Evolutionary conservation across 1,140 invertebrate genomes (phyloP).

Genomic region (Pentalonia nigronervosa): DNA sequence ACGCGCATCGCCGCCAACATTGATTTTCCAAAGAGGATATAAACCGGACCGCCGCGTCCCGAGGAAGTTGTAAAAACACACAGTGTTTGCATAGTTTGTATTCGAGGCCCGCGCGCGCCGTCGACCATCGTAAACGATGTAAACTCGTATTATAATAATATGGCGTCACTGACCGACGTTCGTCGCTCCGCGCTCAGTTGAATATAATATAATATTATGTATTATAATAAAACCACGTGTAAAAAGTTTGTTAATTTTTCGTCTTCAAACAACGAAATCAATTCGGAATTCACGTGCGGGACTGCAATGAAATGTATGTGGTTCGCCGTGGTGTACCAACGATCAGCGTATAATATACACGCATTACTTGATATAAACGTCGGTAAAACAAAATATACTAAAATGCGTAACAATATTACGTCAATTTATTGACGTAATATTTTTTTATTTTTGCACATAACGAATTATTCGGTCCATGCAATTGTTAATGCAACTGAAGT

Average conservation of each 20-base stretch:
- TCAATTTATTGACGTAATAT: no score
- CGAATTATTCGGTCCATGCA: background rate
- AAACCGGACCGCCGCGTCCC: conserved; percentile 62
- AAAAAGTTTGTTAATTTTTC: background rate
- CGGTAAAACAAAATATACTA: background rate
- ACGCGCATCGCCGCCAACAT: conserved; percentile 64
- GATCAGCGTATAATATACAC: no score
- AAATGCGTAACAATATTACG: background rate
- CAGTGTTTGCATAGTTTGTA: background rate
- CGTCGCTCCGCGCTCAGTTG: background rate
- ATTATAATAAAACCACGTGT: background rate
- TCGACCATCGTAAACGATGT: no score
- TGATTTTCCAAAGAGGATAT: conserved; percentile 67
- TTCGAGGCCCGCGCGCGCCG: background rate
- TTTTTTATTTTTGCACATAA: no score
- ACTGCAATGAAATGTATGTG: no score
- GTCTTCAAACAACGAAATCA: no score
- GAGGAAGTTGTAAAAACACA: background rate
- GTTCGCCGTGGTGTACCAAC: no score
- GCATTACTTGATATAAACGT: no score
- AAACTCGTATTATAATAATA: background rate
- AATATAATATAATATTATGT: background rate
- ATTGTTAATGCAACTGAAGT: background rate
- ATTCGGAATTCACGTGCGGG: no score
- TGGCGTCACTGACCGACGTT: background rate